Conservation (phyloP, 2,113 vertebrate species). For the Conger conger region DNA sequence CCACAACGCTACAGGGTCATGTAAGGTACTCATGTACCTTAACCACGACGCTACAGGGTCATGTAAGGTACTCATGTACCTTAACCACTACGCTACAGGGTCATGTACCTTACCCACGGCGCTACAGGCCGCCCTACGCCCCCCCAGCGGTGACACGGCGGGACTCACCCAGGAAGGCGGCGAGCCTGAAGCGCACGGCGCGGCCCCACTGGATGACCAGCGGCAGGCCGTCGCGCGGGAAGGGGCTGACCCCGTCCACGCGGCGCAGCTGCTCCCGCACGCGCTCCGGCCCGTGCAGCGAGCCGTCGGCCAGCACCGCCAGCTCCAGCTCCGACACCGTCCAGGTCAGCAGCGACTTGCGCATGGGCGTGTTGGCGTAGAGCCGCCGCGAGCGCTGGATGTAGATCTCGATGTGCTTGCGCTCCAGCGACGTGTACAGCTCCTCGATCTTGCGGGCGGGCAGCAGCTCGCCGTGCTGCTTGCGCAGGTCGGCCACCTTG, state of each 20-base stretch:
- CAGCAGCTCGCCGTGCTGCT: conserved; percentile 92
- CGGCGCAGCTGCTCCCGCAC: conserved; percentile 86
- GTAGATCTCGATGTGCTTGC: conserved; percentile 97
- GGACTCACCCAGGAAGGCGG: conserved; percentile 85
- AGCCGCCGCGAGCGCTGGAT: conserved; percentile 94
- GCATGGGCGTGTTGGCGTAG: conserved; percentile 93
- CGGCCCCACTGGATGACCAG: conserved; percentile 93
- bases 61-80: too few species aligned
- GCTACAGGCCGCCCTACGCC: too few species aligned
- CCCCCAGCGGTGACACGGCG: too few species aligned
- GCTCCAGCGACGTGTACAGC: conserved; percentile 92
- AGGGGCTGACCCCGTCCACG: conserved; percentile 83
- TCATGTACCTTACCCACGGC: too few species aligned
- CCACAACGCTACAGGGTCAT: too few species aligned
- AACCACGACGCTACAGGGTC: too few species aligned
- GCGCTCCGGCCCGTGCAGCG: conserved; percentile 80
- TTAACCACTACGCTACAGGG: too few species aligned
- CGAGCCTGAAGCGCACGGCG: conserved; percentile 81
- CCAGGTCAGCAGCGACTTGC: conserved; percentile 93
- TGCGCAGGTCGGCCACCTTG: conserved; percentile 89
- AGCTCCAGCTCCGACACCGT: conserved; percentile 83
- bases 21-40: too few species aligned
- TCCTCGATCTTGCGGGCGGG: conserved; percentile 97
- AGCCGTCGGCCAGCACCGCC: conserved; percentile 80
- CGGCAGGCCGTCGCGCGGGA: conserved; percentile 83